A percentile compares a stretch with the other conserved stretches of the same genome.
phyloP scores from a whole-genome alignment of 2,797 vertebrate species.

The Argentina silus region DNA sequence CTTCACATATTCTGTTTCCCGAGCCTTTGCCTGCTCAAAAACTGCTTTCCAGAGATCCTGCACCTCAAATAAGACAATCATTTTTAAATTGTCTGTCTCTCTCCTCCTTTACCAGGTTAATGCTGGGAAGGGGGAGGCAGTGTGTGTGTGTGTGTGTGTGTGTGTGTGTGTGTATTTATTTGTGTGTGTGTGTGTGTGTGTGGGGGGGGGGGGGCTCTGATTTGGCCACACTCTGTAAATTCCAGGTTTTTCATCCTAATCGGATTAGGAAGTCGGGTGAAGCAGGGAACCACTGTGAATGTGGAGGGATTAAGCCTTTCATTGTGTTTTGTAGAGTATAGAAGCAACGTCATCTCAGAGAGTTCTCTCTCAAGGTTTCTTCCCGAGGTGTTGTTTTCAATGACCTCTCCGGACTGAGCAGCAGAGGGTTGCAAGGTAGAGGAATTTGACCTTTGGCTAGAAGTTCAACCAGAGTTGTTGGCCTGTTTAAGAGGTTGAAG shows the following conservation, averaged over 20 bases:
- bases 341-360: not conserved
- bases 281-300: constrained; percentile 39
- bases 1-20: not conserved
- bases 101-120: too few species aligned
- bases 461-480: not conserved
- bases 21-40: not conserved
- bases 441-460: constrained; percentile 38
- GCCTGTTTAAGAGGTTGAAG: too few species aligned
- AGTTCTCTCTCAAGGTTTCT: not conserved
- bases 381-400: not conserved
- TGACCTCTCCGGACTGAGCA: not conserved
- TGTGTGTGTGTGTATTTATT: too few species aligned
- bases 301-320: constrained; percentile 49
- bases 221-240: constrained; percentile 27
- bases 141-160: too few species aligned
- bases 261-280: constrained; percentile 52
- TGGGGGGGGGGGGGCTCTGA: constrained; percentile 12
- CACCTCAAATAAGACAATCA: too few species aligned
- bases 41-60: too few species aligned
- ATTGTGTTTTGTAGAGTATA: constrained; percentile 20
- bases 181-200: too few species aligned
- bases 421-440: constrained; percentile 2
- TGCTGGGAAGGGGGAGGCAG: too few species aligned
- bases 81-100: too few species aligned
- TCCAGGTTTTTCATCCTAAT: constrained; percentile 49